Base-by-base conservation (phyloP, 2,797 vertebrate species). In the Neosalanx taihuensis region DNA sequence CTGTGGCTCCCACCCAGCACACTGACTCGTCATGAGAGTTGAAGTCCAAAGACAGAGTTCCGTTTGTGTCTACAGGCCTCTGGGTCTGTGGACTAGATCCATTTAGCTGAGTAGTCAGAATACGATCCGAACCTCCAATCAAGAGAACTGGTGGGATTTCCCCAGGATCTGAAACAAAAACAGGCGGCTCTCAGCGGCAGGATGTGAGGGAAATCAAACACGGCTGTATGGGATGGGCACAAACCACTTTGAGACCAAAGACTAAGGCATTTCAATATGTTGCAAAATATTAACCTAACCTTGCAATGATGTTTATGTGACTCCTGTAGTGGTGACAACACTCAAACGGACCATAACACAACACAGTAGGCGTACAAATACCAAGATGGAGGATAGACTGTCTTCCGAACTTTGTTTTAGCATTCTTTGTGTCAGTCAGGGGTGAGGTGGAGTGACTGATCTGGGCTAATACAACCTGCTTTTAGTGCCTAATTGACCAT, bases 1-100 rank as follows among this genome's bases (percentile, higher is more conserved):
- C 92, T 33, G 87, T 89, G 1, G 94, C 92, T 82, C 95, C 90
- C 51, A 95, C 89, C 98, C 96, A 99, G 85, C 97, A 99, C 53
- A 95, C 82, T 0, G 72, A 91, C 73, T 96, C 94, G 78, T 95
- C 93, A 64, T 83, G 93, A 83, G 94, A 93, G 86, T 91, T 94
- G 84, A 93, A 96, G 89, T 97, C 96, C 87, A 98, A 58, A 1
- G 93, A 90, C 78, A 96, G 81, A 66, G 95, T 91, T 78, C 94
- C 91, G 79, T 95, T 96, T 72, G 88, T 90, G 81, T 93, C 93
- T 66, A 81, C 81, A 18, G 94, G 91, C 79, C 87, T 91, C 72
- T 86, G 72, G 20, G 91, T 90, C 79, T 93, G 92, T 60, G 91
- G 81, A 72, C 86, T 90, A 72, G 94, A 96, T 80, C 98, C 97